Evolutionary conservation across 2,888 invertebrate genomes (phyloP).

Genomic region (Drosophila prostipennis): DNA sequence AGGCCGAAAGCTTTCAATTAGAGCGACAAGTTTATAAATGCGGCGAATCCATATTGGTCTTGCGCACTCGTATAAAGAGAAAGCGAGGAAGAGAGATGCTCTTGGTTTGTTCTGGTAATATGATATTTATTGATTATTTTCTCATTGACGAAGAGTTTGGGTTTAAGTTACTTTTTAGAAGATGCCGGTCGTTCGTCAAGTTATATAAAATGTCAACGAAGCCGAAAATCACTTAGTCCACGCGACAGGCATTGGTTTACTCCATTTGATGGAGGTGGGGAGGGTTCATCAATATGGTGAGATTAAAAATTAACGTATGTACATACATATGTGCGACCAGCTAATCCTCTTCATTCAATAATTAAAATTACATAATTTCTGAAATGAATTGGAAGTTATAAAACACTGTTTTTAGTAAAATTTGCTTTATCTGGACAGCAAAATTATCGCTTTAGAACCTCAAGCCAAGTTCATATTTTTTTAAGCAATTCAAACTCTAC

Average conservation of each 20-base stretch:
- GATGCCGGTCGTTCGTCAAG: slow-evolving; percentile 39
- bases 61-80: slow-evolving; percentile 23
- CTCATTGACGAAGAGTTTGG: slow-evolving; percentile 49
- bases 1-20: slow-evolving; percentile 28
- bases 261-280: background rate
- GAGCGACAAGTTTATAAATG: slow-evolving; percentile 16
- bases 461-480: no score
- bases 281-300: background rate
- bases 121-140: slow-evolving; percentile 72
- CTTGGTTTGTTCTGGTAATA: slow-evolving; percentile 49
- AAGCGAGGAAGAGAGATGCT: background rate
- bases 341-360: background rate
- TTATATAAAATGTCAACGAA: slow-evolving; percentile 48
- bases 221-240: slow-evolving; percentile 2
- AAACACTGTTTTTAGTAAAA: background rate
- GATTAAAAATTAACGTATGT: background rate
- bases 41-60: slow-evolving; percentile 24
- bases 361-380: background rate
- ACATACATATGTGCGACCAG: no score
- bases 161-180: slow-evolving; percentile 21
- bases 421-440: background rate
- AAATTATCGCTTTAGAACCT: no score
- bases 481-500: no score
- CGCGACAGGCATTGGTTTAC: slow-evolving; percentile 2
- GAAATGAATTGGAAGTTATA: background rate